Conservation (phyloP, 2,797 vertebrate genomes). For the Siniperca scherzeri region DNA sequence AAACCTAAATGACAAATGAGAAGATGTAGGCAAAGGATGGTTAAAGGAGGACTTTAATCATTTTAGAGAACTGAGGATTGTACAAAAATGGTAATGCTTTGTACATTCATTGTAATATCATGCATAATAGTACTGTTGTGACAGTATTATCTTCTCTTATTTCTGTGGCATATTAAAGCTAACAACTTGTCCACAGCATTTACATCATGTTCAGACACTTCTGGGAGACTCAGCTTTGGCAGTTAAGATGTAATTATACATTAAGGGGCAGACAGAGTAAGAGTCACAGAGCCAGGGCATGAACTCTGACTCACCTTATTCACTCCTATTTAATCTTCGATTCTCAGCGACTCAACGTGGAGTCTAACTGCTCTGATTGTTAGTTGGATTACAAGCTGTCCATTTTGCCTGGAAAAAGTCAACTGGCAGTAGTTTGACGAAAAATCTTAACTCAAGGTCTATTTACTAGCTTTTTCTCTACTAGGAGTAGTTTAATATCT, state of each 20-base stretch:
- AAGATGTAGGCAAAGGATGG: not conserved
- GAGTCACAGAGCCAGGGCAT: not conserved
- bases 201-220: not conserved
- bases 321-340: not conserved
- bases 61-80: not conserved
- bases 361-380: not conserved
- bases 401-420: not conserved
- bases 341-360: not conserved
- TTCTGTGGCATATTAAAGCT: not conserved
- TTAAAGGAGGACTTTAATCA: not conserved
- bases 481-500: not conserved
- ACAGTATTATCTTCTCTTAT: not conserved
- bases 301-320: constrained; percentile 8
- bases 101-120: not conserved
- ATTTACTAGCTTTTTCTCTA: not conserved
- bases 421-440: not conserved
- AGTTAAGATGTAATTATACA: not conserved
- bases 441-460: not conserved
- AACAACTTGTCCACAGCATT: not conserved
- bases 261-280: not conserved
- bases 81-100: not conserved
- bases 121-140: not conserved
- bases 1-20: not conserved
- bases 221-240: not conserved
- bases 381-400: not conserved